These are phyloP conservation scores for Watsonalla binaria DNA, from an alignment of 2,888 invertebrate genomes.

Conservation along the genomic window DNA sequence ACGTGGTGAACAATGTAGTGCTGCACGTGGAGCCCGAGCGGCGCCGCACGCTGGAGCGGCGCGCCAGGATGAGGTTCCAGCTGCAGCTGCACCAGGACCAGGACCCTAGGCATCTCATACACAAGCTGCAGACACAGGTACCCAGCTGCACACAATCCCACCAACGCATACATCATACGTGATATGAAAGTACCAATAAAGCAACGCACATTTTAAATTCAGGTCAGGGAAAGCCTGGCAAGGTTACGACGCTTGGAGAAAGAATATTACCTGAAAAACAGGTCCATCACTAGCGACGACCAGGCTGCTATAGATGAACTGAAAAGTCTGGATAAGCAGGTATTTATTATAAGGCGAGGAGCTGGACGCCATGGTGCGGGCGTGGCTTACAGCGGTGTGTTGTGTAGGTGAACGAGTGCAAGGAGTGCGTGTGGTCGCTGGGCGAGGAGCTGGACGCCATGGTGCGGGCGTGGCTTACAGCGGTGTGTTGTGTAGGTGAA, in stretches of 20 bases:
- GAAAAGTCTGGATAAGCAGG: constrained; percentile 84
- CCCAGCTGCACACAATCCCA: not conserved
- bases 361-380: not conserved
- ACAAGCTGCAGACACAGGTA: constrained; percentile 91
- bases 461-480: too few relatives aligned
- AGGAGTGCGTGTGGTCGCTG: not conserved
- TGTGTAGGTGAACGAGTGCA: not conserved
- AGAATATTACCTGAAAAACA: constrained; percentile 91
- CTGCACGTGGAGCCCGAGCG: constrained; percentile 97
- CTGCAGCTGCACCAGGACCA: constrained; percentile 93
- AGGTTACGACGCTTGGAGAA: constrained; percentile 92
- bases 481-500: constrained; percentile 77
- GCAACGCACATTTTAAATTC: constrained; percentile 2
- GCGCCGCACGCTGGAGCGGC: constrained; percentile 91
- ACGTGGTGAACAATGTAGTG: constrained; percentile 97
- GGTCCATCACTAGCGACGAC: constrained; percentile 83
- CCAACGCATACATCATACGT: not conserved
- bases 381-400: too few relatives aligned
- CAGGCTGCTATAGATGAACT: constrained; percentile 80
- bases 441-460: not conserved
- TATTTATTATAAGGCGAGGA: constrained; percentile 36
- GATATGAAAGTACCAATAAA: not conserved
- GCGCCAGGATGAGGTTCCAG: constrained; percentile 96
- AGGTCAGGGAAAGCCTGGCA: constrained; percentile 85
- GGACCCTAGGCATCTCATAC: constrained; percentile 94